Base-by-base conservation (phyloP, 92 coral and sea anemone species). In the Zoanthus sansibaricus region DNA sequence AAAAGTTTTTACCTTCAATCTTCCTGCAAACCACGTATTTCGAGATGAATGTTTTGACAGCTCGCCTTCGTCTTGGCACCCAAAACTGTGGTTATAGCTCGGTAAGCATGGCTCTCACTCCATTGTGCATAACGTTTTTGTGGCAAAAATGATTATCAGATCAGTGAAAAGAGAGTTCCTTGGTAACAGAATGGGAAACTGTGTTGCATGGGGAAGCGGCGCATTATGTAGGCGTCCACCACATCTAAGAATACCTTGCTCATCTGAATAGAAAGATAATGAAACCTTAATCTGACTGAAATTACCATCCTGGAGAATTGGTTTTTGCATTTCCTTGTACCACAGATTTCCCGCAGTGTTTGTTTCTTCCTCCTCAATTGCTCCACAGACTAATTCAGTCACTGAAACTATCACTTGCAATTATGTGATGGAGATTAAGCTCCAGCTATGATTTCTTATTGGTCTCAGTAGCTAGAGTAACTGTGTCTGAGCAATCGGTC, bases 41-140 rank as follows among this genome's bases (percentile, higher is more conserved):
- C 6, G 32, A 11, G 72, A 67, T 67, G 9, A 67, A 4, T 18
- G 72, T 17, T 18, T 67, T 67, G 31, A 69, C 74, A 69, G 74
- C 15, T 75, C 45, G 82, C 61, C 82, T 46, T 17, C 88, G 74
- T 17, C 54, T 49, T 4, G 71, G n/a, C 13, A 85, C 72, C 88
- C 88, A 85, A 20, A 72, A 85, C 3, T 69, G 52, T 49, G 88
- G 64, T 8, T 75, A 14, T 17, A 82, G 74, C 18, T 84, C 88
- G 1, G 80, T 73, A 8, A 84, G 80, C 3, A 82, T 84, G 47
- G 72, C 88, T 71, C 79, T 84, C 46, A 72, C 69, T 13, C 88
- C 64, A 51, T 84, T 84, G 47, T 84, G 88, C 80, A 84, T 71
- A 62, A 84, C 88, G 6, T 54, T 46, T 1, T 45, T 15, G 32